Conservation (phyloP, 1,140 invertebrate species). For the Diorhabda elongata region DNA sequence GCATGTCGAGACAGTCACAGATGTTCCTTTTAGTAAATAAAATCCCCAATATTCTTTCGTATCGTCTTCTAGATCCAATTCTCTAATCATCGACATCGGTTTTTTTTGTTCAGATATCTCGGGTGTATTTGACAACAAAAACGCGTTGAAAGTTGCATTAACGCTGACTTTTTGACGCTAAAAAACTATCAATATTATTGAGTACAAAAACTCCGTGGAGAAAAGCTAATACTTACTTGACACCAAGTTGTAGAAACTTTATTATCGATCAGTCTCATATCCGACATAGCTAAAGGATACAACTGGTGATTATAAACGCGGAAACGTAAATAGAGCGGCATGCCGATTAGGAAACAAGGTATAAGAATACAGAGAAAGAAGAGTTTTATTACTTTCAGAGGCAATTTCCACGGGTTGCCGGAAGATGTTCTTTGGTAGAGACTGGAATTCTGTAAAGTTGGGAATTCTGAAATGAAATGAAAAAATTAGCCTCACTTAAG, state of each 20-base stretch:
- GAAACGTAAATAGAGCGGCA: slow-evolving; percentile 65
- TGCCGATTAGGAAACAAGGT: slow-evolving; percentile 60
- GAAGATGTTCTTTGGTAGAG: not conserved
- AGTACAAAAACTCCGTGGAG: not conserved
- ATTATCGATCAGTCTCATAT: slow-evolving; percentile 68
- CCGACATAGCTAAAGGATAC: slow-evolving; percentile 69
- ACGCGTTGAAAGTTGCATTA: slow-evolving; percentile 74
- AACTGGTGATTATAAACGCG: slow-evolving; percentile 63
- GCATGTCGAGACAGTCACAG: slow-evolving; percentile 69
- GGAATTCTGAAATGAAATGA: not conserved
- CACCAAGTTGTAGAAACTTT: slow-evolving; percentile 75
- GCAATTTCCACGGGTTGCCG: slow-evolving; percentile 49
- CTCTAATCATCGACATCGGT: slow-evolving; percentile 63
- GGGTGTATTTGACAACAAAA: slow-evolving; percentile 60
- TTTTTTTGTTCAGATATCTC: slow-evolving; percentile 52
- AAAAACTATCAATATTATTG: slow-evolving; percentile 23
- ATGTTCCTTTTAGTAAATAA: slow-evolving; percentile 70
- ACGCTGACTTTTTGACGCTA: slow-evolving; percentile 65
- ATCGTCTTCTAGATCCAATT: slow-evolving; percentile 67
- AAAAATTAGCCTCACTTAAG: not conserved
- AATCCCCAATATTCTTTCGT: slow-evolving; percentile 83
- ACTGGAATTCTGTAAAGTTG: not conserved
- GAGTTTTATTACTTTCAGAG: slow-evolving; percentile 58
- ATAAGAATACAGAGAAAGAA: slow-evolving; percentile 61
- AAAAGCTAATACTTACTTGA: slow-evolving; percentile 51